Evolutionary conservation across 2,888 invertebrate genomes (phyloP), one percentile per base, ranked within the genome.

Genomic region (Smittia aterrima): DNA sequence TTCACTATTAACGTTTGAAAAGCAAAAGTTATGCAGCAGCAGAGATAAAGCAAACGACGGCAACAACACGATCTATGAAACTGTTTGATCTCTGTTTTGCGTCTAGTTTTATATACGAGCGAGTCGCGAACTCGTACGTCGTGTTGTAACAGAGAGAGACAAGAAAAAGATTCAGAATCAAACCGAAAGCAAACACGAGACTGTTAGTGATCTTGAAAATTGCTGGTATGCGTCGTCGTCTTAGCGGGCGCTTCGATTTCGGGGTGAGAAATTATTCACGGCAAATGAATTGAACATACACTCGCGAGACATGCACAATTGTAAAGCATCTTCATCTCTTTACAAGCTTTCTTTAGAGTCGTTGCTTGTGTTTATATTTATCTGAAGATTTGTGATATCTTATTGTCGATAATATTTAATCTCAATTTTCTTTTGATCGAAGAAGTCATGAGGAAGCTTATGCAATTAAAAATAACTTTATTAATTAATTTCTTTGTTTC

Each of bases 71-170:
- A 27, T 64, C 64, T 64, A 64, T 25, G 64, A 62, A 24, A 72
- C 72, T 72, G 62, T 72, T 72, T 72, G 72, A 72, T 72, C 72
- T 72, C 16, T 38, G 58, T 40, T 38, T 62, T 62, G 40, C 32
- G 38, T 58, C 62, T 72, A 24, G 24, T 72, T 72, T 54, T 72
- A 70, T 70, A 72, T 72, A 32, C 54, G 24, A 54, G 32, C 53
- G 25, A 64, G 58, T n/a, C 1, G 25, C 22, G 64, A 16, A 41
- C 54, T 47, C 62, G 38, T 40, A 54, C 62, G 72, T 38, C 32
- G 40, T 27, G 27, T 24, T 64, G 27, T 27, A 64, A 64, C 64
- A 64, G 58, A 58, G 68, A 54, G 67, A 40, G 24, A 67, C 67
- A 41, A 41, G 41, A 27, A 18, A 64, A 64, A 64, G 25, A 64